phyloP scores from a whole-genome alignment of 2,797 vertebrate species.

The Aldrovandia affinis region DNA sequence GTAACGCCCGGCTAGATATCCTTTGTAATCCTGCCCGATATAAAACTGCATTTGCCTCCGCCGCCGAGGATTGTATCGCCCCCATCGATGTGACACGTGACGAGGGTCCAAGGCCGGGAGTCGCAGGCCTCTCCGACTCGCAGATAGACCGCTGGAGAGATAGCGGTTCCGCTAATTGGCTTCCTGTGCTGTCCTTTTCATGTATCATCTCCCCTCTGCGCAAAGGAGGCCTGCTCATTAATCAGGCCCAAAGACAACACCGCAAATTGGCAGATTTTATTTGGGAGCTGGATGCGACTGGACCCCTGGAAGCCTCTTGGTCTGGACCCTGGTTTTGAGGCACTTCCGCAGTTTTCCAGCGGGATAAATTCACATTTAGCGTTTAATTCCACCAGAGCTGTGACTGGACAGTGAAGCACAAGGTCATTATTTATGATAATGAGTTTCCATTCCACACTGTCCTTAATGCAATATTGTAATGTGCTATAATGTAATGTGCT shows the following conservation, averaged over 20 bases:
- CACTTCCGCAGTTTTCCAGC: neutral
- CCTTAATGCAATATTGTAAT: neutral
- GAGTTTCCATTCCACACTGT: neutral
- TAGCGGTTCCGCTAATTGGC: neutral
- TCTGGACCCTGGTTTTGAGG: neutral
- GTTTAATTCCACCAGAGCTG: slow-evolving; percentile 13
- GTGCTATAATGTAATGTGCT: too few species aligned
- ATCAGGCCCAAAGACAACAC: neutral
- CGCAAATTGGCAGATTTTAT: slow-evolving; percentile 13
- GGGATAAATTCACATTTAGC: slow-evolving; percentile 17
- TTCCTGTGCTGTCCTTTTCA: neutral
- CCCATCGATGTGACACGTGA: neutral
- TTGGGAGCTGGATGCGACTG: neutral
- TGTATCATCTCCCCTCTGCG: neutral
- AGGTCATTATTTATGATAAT: neutral
- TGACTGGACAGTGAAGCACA: slow-evolving; percentile 14
- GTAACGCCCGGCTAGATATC: neutral
- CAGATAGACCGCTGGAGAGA: neutral
- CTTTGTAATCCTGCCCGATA: neutral
- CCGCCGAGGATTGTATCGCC: neutral
- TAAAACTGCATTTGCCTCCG: neutral
- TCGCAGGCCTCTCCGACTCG: neutral
- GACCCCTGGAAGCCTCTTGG: neutral
- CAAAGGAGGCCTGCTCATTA: neutral
- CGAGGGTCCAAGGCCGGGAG: neutral